Conservation (phyloP, 2,888 invertebrate genomes). For the Cataglyphis altisquamis region DNA sequence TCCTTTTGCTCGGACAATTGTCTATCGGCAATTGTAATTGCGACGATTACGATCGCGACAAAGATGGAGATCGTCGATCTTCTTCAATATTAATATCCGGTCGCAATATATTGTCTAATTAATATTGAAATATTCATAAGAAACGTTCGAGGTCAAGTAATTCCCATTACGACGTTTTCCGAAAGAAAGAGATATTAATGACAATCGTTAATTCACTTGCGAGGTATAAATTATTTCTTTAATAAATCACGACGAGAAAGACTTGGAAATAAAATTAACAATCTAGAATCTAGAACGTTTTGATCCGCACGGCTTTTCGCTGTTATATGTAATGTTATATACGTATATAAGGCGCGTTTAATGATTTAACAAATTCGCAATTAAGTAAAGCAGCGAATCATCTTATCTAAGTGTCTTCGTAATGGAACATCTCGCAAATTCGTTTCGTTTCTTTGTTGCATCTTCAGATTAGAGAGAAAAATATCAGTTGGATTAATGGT, state of each 20-base stretch:
- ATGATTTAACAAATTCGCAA: conserved; percentile 21
- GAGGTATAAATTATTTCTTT: conserved; percentile 36
- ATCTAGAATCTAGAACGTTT: conserved; percentile 7
- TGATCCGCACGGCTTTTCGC: conserved; percentile 11
- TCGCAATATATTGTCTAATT: background rate
- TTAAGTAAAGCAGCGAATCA: background rate
- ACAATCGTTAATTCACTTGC: background rate
- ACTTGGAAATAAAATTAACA: conserved; percentile 13
- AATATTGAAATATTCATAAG: background rate
- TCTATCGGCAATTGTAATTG: background rate
- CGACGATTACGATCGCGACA: conserved; percentile 17
- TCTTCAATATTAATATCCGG: conserved; percentile 13
- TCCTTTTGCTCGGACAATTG: background rate
- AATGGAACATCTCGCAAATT: background rate
- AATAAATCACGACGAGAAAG: conserved; percentile 3
- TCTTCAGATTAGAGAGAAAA: background rate
- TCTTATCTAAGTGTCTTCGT: background rate
- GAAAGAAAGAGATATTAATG: conserved; percentile 37
- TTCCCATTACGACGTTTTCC: background rate
- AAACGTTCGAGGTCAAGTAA: background rate
- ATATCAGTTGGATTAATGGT: background rate
- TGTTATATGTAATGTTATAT: conserved; percentile 3
- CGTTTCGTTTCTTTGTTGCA: background rate
- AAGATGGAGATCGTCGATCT: background rate
- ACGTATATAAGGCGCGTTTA: background rate